These are phyloP conservation scores for Ectobius pallidus DNA, from an alignment of 2,888 invertebrate species.

Conservation along the genomic window DNA sequence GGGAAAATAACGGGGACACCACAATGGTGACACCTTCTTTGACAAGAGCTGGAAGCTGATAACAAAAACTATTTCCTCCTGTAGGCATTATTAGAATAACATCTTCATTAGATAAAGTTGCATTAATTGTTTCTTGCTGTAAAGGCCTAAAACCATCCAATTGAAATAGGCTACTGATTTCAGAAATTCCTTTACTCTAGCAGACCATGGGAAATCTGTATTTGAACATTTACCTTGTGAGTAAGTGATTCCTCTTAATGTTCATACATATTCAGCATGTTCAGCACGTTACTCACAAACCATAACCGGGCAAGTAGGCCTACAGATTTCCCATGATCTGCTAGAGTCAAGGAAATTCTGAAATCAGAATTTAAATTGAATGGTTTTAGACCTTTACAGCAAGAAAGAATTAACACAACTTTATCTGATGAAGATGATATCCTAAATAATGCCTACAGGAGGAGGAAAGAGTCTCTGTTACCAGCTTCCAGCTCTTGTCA, in stretches of 20 bases:
- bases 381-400: constrained; percentile 76
- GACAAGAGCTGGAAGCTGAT: constrained; percentile 81
- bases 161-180: constrained; percentile 69
- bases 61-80: constrained; percentile 90
- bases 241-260: too few species aligned
- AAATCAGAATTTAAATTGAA: constrained; percentile 70
- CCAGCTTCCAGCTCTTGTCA: constrained; percentile 79
- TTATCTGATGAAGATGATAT: constrained; percentile 79
- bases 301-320: too few species aligned
- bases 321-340: constrained; percentile 74
- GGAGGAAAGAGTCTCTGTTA: constrained; percentile 92
- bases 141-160: constrained; percentile 74
- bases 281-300: too few species aligned
- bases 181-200: constrained; percentile 61
- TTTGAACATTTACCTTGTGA: too few species aligned
- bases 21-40: constrained; percentile 53
- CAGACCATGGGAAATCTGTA: constrained; percentile 74
- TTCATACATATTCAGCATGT: too few species aligned
- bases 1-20: too few species aligned
- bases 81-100: constrained; percentile 87
- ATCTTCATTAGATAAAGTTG: constrained; percentile 78
- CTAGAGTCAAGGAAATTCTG: constrained; percentile 61
- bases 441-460: constrained; percentile 88
- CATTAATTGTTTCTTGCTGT: constrained; percentile 86
- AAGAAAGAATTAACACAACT: constrained; percentile 84